phyloP scores from a whole-genome alignment of 92 coral and sea anemone species.

The Umimayanthus chanpuru region DNA sequence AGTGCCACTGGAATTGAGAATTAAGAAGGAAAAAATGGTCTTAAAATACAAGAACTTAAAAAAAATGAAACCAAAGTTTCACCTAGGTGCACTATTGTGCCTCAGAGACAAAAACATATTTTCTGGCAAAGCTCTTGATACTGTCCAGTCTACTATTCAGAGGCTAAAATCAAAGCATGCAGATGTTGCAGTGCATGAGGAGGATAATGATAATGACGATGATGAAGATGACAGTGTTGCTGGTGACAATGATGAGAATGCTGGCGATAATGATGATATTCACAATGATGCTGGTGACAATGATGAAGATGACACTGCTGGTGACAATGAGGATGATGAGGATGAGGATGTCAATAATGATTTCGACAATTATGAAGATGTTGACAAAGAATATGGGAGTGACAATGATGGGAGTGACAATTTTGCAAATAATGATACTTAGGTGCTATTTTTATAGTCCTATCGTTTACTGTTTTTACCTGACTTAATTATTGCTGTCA shows the following conservation, averaged over 20 bases:
- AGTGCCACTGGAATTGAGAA: no score
- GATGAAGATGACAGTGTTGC: constrained; percentile 32
- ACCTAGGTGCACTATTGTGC: constrained; percentile 59
- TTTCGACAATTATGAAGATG: constrained; percentile 27
- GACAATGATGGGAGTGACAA: constrained; percentile 38
- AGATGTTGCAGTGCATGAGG: constrained; percentile 49
- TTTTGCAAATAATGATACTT: background rate
- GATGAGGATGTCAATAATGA: background rate
- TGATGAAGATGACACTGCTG: no score
- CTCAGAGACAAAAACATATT: constrained; percentile 60
- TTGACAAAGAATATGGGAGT: constrained; percentile 22
- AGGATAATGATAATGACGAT: constrained; percentile 42
- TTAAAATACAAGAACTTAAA: constrained; percentile 52
- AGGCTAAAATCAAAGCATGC: constrained; percentile 55
- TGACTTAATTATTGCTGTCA: constrained; percentile 57
- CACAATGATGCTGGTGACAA: no score
- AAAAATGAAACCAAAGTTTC: constrained; percentile 55
- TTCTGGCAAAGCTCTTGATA: constrained; percentile 61
- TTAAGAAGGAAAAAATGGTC: constrained; percentile 48
- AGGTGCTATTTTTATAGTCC: constrained; percentile 40
- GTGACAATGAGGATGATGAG: no score
- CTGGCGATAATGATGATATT: no score
- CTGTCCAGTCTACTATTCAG: constrained; percentile 51
- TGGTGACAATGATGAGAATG: no score
- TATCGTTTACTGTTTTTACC: constrained; percentile 48